Conservation (phyloP, 1,140 invertebrate genomes). For the Heterodera schachtii region DNA sequence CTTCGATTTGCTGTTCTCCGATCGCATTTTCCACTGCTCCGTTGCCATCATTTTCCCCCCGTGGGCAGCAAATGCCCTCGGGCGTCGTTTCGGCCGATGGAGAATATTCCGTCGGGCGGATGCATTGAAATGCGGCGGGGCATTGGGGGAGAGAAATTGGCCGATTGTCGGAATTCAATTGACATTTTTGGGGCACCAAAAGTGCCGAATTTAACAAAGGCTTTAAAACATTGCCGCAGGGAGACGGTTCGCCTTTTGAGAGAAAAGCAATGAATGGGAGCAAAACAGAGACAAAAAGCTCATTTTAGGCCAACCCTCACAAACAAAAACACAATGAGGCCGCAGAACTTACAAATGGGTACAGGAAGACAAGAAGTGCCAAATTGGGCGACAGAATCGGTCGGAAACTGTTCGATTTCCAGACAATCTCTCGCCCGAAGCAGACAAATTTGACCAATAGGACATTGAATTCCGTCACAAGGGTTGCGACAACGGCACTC, state of each 20-base stretch:
- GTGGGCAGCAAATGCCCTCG: constrained; percentile 6
- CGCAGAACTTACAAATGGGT: constrained; percentile 46
- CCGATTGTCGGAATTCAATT: background rate
- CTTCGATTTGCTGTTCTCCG: background rate
- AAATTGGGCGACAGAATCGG: background rate
- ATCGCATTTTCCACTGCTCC: background rate
- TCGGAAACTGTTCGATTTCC: constrained; percentile 23
- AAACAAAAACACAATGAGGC: constrained; percentile 9
- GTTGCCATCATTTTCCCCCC: background rate
- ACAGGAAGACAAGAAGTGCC: constrained; percentile 50
- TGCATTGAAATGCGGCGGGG: background rate
- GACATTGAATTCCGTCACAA: constrained; percentile 54
- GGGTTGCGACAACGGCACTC: constrained; percentile 55
- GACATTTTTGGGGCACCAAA: background rate
- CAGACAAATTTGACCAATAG: constrained; percentile 45
- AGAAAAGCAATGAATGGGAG: background rate
- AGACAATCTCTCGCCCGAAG: constrained; percentile 36
- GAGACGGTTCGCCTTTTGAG: constrained; percentile 1
- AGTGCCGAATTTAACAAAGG: background rate
- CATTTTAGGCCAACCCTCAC: too few relatives aligned
- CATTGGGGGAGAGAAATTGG: background rate
- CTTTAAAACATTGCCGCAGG: background rate
- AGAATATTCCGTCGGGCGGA: background rate
- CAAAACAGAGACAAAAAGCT: background rate
- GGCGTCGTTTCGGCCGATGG: background rate